These are phyloP conservation scores for Telmatochromis sp. DNA, from an alignment of 2,113 vertebrate genomes.

Conservation along the genomic window DNA sequence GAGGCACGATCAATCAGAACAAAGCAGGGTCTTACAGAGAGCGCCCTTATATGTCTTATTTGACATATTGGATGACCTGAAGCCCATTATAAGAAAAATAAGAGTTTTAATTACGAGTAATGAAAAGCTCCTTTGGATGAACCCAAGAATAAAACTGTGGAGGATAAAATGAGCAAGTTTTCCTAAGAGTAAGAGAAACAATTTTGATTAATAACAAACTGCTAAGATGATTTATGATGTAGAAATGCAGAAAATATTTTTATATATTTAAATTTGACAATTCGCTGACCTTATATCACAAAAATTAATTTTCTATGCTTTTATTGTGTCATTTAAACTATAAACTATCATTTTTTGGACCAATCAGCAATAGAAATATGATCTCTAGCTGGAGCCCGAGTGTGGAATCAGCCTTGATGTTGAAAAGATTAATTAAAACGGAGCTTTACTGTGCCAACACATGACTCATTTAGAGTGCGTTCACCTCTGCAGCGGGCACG, in stretches of 20 bases:
- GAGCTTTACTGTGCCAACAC: not conserved
- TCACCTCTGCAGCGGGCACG: not conserved
- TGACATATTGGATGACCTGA: accelerated
- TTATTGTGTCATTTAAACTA: not conserved
- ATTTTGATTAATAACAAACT: not conserved
- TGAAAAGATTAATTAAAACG: not conserved
- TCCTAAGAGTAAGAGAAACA: not conserved
- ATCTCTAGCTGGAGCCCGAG: not conserved
- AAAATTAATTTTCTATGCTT: accelerated
- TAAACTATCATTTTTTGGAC: not conserved
- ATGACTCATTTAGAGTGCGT: not conserved
- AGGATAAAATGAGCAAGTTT: not conserved
- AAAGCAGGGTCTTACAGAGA: not conserved
- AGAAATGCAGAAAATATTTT: not conserved
- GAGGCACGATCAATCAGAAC: accelerated
- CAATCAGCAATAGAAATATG: not conserved
- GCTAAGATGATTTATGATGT: not conserved
- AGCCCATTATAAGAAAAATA: not conserved
- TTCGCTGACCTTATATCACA: not conserved
- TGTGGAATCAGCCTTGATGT: not conserved
- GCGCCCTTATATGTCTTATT: not conserved
- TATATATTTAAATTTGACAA: not conserved
- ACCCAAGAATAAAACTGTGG: not conserved
- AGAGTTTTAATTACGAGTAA: not conserved
- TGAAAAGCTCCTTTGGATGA: not conserved